Base-by-base conservation (phyloP, 2,113 vertebrate genomes). In the Meleagris gallopavo region DNA sequence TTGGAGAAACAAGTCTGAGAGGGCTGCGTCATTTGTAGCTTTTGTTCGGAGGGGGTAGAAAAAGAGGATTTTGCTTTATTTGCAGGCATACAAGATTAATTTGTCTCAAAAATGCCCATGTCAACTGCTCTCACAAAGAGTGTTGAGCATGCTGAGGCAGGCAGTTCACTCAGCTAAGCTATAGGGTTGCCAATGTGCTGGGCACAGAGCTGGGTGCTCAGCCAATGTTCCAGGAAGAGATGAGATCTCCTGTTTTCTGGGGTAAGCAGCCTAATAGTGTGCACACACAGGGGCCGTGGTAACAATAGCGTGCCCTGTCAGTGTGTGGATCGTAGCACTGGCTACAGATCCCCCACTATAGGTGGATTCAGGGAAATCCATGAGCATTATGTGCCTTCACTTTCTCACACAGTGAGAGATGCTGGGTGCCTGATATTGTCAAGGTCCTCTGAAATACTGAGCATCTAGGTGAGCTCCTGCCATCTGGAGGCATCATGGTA, bases 271-370 rank as follows among this genome's bases (percentile, higher is more conserved):
- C 25, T 7, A 13, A 13, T 15, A 10, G 8, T 9, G 10, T 38
- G 25, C 11, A 1, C 20, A 18, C 43, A 36, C 30, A 69, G 32
- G 29, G 34, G 50, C 4, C 58, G 27, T 9, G 22, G 76, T 43
- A 88, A 87, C 0, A 72, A 5, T 29, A 60, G 32, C 34, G 19
- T 5, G 19, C 6, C 30, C 4, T 34, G 45, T 25, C 69, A 50
- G 18, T 0, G 0, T 34, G 4, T 11, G 20, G 32, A 18, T 65
- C 30, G 43, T 10, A 67, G 21, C 70, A 34, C 24, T 65, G 24
- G 48, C 27, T 32, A 3, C 1, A 9, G 15, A 83, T 83, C 55
- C 18, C 18, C 11, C 54, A 62, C 6, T 65, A 54, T 3, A 57
- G 5, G 30, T 30, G 41, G 6, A 19, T 89, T 77, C 25, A 50